Evolutionary conservation across 2,113 vertebrate genomes (phyloP).

Genomic region (Cebus imitator): DNA sequence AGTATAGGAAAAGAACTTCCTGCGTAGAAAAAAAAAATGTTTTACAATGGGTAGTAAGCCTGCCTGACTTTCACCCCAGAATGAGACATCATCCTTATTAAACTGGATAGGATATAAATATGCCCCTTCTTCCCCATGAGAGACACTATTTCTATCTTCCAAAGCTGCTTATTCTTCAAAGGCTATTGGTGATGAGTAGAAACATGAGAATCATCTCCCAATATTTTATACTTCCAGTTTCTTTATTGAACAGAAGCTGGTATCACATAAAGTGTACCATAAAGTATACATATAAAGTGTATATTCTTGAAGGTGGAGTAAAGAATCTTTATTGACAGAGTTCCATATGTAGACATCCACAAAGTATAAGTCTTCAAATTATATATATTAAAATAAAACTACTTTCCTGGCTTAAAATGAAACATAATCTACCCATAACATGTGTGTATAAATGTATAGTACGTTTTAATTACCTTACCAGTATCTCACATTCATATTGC

Average conservation of each 20-base stretch:
- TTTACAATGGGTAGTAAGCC: neutral
- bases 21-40: neutral
- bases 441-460: neutral
- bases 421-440: neutral
- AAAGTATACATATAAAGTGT: neutral
- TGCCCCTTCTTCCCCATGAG: neutral
- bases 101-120: neutral
- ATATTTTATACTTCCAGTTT: neutral
- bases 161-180: neutral
- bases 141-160: neutral
- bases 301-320: neutral
- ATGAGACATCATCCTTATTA: slow-evolving; percentile 4
- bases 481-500: neutral
- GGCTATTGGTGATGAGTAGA: neutral
- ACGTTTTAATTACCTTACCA: neutral
- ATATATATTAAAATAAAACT: neutral
- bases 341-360: neutral
- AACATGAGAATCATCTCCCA: neutral
- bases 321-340: neutral
- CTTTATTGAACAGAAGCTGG: neutral
- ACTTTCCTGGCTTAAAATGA: neutral
- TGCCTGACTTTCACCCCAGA: neutral
- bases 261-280: neutral
- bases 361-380: neutral
- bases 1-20: neutral